phyloP scores from a whole-genome alignment of 1,140 invertebrate species.

The Acromyrmex charruanus region DNA sequence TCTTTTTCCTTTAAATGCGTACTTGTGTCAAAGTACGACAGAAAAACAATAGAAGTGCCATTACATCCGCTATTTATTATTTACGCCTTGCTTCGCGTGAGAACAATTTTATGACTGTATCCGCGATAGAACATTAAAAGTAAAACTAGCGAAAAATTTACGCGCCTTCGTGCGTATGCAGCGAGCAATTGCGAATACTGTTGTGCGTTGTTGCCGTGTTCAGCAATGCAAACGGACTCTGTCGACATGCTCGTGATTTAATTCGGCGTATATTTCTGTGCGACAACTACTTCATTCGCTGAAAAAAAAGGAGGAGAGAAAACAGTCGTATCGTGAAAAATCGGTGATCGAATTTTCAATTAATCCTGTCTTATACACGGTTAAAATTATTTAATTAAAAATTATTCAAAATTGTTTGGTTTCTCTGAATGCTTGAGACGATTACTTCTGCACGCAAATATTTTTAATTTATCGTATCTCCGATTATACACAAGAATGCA shows the following conservation, averaged over 20 bases:
- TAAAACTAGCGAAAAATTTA: constrained; percentile 39
- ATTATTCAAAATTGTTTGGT: constrained; percentile 34
- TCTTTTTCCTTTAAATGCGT: not conserved
- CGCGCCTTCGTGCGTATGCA: not conserved
- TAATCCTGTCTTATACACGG: not conserved
- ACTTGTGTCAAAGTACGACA: not conserved
- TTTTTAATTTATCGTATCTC: constrained; percentile 26
- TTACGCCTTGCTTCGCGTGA: constrained; percentile 9
- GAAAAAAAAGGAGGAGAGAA: not conserved
- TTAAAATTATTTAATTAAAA: constrained; percentile 56
- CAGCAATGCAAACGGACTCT: not conserved
- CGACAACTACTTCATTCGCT: not conserved
- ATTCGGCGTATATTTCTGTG: constrained; percentile 16
- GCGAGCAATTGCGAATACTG: not conserved
- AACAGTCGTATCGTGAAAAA: not conserved
- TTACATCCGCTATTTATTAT: constrained; percentile 20
- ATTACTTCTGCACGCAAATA: constrained; percentile 20
- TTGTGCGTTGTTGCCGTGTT: not conserved
- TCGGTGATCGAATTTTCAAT: constrained; percentile 30
- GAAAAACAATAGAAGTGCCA: constrained; percentile 31
- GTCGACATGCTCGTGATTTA: constrained; percentile 14
- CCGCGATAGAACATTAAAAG: constrained; percentile 37
- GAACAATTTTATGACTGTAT: constrained; percentile 16
- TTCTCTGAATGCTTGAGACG: constrained; percentile 2
- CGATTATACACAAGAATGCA: constrained; percentile 2